A percentile compares a stretch with the other conserved stretches of the same genome.
These are phyloP conservation scores for Stenopsyche tienmushanensis DNA, from an alignment of 1,140 invertebrate species.

Conservation along the genomic window DNA sequence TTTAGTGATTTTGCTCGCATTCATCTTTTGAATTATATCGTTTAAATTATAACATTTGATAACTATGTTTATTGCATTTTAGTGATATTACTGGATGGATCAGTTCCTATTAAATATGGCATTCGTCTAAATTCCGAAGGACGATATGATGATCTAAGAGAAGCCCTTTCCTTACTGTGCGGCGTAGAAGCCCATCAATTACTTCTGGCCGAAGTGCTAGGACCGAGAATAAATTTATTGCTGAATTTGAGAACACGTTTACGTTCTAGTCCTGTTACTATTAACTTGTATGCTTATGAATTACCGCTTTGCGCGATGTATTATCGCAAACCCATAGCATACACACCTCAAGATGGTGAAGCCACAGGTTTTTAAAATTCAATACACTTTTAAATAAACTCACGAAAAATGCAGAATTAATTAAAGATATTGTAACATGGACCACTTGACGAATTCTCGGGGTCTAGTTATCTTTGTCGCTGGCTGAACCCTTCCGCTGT, in stretches of 20 bases:
- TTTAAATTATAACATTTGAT: conserved; percentile 14
- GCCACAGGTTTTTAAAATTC: too few species aligned
- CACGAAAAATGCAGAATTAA: too few species aligned
- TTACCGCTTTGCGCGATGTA: conserved; percentile 44
- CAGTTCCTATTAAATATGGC: conserved; percentile 79
- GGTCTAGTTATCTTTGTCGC: too few species aligned
- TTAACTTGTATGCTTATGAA: conserved; percentile 49
- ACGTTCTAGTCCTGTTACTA: conserved; percentile 44
- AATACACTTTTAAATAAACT: too few species aligned
- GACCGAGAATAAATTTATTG: conserved; percentile 63
- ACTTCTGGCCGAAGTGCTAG: conserved; percentile 68
- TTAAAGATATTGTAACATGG: too few species aligned
- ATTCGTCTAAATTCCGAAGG: conserved; percentile 78
- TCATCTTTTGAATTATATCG: not conserved
- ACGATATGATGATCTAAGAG: conserved; percentile 71
- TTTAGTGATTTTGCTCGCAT: conserved; percentile 37
- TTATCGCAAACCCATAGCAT: not conserved
- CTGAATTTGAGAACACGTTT: conserved; percentile 47
- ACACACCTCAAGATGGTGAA: not conserved
- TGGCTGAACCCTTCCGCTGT: too few species aligned
- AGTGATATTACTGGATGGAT: conserved; percentile 78
- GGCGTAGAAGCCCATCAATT: conserved; percentile 62
- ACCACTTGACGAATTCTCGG: too few species aligned
- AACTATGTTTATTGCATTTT: conserved; percentile 39
- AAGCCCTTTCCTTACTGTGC: conserved; percentile 66